These are phyloP conservation scores for Plotosus lineatus DNA, from an alignment of 2,113 vertebrate genomes.

Conservation along the genomic window DNA sequence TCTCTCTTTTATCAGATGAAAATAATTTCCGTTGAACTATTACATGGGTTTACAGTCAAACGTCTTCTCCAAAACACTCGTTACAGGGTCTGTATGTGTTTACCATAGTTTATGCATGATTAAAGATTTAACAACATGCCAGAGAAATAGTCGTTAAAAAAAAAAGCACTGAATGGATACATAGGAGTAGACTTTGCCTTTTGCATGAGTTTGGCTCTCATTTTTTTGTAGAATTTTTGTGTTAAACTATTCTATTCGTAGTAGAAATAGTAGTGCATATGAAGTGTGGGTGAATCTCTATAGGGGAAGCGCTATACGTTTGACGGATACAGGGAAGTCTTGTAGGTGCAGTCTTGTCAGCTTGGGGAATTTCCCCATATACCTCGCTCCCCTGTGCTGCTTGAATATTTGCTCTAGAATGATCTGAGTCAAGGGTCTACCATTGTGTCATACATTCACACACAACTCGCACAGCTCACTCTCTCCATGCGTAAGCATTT, in stretches of 20 bases:
- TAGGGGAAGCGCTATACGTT: neutral
- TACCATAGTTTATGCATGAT: neutral
- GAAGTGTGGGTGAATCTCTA: neutral
- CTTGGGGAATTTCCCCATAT: conserved; percentile 38
- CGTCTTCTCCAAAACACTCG: neutral
- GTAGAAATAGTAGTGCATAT: neutral
- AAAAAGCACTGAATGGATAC: neutral
- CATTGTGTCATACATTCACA: neutral
- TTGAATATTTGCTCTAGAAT: conserved; percentile 34
- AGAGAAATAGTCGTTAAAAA: neutral
- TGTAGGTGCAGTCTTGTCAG: conserved; percentile 14
- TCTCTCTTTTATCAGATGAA: conserved; percentile 9
- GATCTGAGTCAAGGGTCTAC: conserved; percentile 49
- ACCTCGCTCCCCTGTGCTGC: neutral
- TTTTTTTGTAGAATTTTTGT: neutral
- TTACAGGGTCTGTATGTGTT: neutral
- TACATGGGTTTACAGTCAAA: neutral
- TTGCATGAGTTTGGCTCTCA: neutral
- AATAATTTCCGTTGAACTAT: conserved; percentile 1
- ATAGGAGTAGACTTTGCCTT: neutral
- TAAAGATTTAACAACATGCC: neutral
- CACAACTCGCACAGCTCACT: neutral
- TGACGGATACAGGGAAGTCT: neutral
- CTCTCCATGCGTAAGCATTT: conserved; percentile 5
- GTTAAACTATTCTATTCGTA: neutral